Evolutionary conservation across 2,113 vertebrate genomes (phyloP).

Genomic region (Sylvia atricapilla): DNA sequence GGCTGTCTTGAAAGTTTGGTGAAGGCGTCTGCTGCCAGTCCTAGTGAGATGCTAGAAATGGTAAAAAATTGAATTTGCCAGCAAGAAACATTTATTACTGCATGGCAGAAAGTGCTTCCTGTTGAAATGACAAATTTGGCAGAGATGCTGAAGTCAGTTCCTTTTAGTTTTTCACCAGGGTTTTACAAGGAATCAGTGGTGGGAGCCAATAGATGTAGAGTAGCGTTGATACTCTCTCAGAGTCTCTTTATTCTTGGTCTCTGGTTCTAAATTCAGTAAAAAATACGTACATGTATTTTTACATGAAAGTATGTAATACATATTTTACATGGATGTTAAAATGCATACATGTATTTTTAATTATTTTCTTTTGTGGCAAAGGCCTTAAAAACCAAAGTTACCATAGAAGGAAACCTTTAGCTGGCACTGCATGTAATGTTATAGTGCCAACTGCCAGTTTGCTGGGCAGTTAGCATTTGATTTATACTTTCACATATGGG

Average conservation of each 20-base stretch:
- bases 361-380: slow-evolving; percentile 36
- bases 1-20: background rate
- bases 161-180: background rate
- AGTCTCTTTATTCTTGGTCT: slow-evolving; percentile 5
- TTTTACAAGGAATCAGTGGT: background rate
- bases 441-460: slow-evolving; percentile 51
- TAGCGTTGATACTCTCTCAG: background rate
- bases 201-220: background rate
- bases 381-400: slow-evolving; percentile 41
- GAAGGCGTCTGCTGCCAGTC: background rate
- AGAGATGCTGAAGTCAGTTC: background rate
- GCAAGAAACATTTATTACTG: slow-evolving; percentile 23
- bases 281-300: slow-evolving; percentile 15
- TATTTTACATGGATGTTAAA: background rate
- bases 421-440: slow-evolving; percentile 24
- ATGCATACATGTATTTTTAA: slow-evolving; percentile 34
- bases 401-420: slow-evolving; percentile 28
- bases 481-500: slow-evolving; percentile 66
- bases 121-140: slow-evolving; percentile 10
- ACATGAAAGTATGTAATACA: background rate
- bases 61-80: slow-evolving; percentile 26
- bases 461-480: slow-evolving; percentile 60
- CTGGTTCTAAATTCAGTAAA: background rate
- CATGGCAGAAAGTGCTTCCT: slow-evolving; percentile 5
- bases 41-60: background rate